Base-by-base conservation (phyloP, 2,797 vertebrate species). In the Argyrosomus regius region DNA sequence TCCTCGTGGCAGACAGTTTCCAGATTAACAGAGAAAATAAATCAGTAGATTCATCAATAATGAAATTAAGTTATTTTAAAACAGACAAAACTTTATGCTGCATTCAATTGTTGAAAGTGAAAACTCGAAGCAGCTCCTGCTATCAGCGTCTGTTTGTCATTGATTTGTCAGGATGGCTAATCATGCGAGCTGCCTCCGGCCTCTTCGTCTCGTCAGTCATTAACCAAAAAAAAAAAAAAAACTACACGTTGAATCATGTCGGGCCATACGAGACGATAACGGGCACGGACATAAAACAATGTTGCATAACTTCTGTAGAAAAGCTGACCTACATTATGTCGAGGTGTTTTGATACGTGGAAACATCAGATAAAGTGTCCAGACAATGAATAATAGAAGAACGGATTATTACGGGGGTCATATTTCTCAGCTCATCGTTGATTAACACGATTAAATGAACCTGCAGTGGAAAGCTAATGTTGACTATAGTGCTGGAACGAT, bases 131-230 rank as follows among this genome's bases (percentile, higher is more conserved):
- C 31, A 22, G 22, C n/a, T 3, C 24, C 28, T 9, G 5, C 6
- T 45, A 24, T 35, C 4, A 48, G 14, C 11, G 3, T 2, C 6
- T 22, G 72, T 14, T 8, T 6, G 6, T 4, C 7, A 45, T 45
- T 20, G 24, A 58, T 2, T 45, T 22, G 9, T 16, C 16, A n/a
- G 9, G 18, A 11, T 7, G 20, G 48, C 12, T 49, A 14, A 46
- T 12, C 28, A 10, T 22, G 28, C 16, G 11, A 17, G 6, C 39
- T 48, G 67, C 48, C 56, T 50, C 5, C 26, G 49, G 13, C 39
- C 72, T 52, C 10, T 11, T 17, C 46, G 39, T 11, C 35, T 61
- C 12, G 67, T 71, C 64, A 75, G 4, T 67, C 18, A 81, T 77
- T 73, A 81, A 81, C 75, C 26, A 65, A 3, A 52, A 35, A 35